These are phyloP conservation scores for Hirtodrosophila confusa DNA, from an alignment of 2,888 invertebrate genomes.

Conservation along the genomic window DNA sequence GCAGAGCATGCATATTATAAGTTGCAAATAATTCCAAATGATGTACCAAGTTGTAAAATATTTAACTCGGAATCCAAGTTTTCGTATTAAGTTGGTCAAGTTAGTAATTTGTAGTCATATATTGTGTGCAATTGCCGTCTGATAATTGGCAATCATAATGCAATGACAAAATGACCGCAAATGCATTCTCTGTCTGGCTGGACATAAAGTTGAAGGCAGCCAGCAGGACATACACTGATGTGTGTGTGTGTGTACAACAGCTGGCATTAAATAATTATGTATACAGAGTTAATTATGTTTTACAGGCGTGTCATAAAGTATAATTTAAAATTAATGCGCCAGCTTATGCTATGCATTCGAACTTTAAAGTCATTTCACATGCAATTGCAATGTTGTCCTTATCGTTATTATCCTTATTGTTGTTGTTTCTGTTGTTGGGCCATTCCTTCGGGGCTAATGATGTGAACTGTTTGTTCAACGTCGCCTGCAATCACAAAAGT, in stretches of 20 bases:
- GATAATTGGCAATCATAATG: conserved; percentile 20
- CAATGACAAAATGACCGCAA: conserved; percentile 12
- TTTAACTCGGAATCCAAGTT: no score
- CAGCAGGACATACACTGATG: background rate
- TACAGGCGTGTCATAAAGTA: conserved; percentile 39
- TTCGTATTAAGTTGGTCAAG: no score
- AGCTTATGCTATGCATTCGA: conserved; percentile 19
- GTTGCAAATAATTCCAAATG: no score
- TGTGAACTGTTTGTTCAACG: conserved; percentile 70
- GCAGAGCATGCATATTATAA: no score
- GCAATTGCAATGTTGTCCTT: conserved; percentile 20
- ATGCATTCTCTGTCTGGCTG: background rate
- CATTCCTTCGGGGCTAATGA: conserved; percentile 65
- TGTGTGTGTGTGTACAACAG: background rate
- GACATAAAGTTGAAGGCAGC: background rate
- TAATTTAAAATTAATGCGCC: conserved; percentile 59
- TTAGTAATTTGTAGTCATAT: background rate
- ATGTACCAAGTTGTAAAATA: no score
- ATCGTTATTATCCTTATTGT: conserved; percentile 10
- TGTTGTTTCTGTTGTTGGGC: conserved; percentile 22
- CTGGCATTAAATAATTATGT: conserved; percentile 22
- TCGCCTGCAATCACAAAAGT: conserved; percentile 65
- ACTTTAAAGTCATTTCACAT: conserved; percentile 44
- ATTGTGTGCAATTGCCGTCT: conserved; percentile 1
- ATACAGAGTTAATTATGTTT: conserved; percentile 26